These are phyloP conservation scores for Protobothrops mucrosquamatus DNA, from an alignment of 2,113 vertebrate genomes.

Conservation along the genomic window DNA sequence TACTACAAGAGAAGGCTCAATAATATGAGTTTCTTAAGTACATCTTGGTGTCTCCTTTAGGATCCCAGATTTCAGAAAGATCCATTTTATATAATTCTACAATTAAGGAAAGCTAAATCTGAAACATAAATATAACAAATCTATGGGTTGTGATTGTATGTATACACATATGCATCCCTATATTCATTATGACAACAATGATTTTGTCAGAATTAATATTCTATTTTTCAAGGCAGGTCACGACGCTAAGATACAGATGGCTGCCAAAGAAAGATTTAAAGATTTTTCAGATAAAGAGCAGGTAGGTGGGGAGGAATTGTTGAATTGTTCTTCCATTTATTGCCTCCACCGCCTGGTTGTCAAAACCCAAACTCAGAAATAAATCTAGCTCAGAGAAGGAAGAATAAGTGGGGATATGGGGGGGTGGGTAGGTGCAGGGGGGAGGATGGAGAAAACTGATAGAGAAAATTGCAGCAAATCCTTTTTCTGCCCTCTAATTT, in stretches of 20 bases:
- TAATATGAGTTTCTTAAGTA: background rate
- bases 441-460: background rate
- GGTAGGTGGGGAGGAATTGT: background rate
- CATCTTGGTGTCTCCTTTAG: background rate
- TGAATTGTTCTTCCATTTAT: background rate
- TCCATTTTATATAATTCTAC: background rate
- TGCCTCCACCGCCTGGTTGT: background rate
- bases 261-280: background rate
- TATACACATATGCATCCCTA: background rate
- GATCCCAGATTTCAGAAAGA: background rate
- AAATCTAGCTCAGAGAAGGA: background rate
- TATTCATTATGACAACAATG: background rate
- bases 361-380: background rate
- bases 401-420: background rate
- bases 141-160: background rate
- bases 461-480: background rate
- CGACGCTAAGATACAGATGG: background rate
- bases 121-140: background rate
- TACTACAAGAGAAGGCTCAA: fast-evolving
- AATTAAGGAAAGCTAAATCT: background rate
- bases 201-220: background rate
- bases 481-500: background rate
- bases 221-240: background rate
- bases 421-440: background rate
- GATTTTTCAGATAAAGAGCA: background rate